Conservation (phyloP, 2,113 vertebrate genomes). For the Seriola quinqueradiata region DNA sequence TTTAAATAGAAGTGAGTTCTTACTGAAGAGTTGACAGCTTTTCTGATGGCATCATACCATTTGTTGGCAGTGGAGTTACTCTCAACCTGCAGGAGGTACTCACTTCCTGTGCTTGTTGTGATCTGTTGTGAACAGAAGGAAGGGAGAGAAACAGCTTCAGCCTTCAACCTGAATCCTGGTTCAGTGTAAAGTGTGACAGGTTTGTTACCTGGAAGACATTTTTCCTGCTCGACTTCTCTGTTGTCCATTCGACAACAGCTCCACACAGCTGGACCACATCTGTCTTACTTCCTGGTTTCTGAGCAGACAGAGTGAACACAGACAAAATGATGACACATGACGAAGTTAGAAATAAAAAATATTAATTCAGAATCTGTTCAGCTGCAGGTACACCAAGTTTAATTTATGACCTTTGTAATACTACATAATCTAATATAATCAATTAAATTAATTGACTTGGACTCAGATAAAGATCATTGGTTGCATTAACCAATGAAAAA, state of each 20-base stretch:
- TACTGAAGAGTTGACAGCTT: slow-evolving; percentile 44
- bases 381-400: no score
- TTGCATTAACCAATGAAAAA: no score
- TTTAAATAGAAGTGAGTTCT: slow-evolving; percentile 7
- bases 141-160: background rate
- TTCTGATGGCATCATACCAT: slow-evolving; percentile 60
- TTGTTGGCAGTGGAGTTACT: slow-evolving; percentile 38
- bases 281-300: slow-evolving; percentile 63
- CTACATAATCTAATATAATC: no score
- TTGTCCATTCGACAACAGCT: slow-evolving; percentile 54
- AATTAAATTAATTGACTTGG: no score
- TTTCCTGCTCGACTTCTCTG: slow-evolving; percentile 69
- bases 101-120: slow-evolving; percentile 67
- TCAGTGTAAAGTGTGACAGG: background rate
- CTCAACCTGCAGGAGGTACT: slow-evolving; percentile 68
- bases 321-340: no score
- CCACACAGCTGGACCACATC: slow-evolving; percentile 61
- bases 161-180: background rate
- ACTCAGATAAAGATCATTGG: no score
- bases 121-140: slow-evolving; percentile 37
- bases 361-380: no score
- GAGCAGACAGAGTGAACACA: background rate
- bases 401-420: no score
- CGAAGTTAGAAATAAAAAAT: background rate
- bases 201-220: slow-evolving; percentile 70